phyloP scores from a whole-genome alignment of 2,113 vertebrate species.

The Athene cunicularia region DNA sequence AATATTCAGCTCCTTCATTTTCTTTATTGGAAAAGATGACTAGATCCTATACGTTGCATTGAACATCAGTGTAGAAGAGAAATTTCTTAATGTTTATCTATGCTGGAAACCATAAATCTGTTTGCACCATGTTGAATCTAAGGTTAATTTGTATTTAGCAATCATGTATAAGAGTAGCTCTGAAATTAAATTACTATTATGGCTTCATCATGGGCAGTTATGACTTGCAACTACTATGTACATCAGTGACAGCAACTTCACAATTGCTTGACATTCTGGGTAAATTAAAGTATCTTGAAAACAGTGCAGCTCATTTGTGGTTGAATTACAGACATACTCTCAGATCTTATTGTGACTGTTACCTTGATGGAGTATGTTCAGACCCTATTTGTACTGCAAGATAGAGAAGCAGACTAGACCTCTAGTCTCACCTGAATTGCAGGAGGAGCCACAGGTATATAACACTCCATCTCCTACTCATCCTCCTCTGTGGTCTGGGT shows the following conservation, averaged over 20 bases:
- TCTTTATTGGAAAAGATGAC: background rate
- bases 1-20: background rate
- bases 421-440: background rate
- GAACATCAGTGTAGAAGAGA: background rate
- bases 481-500: background rate
- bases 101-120: background rate
- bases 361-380: background rate
- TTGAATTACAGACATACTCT: background rate
- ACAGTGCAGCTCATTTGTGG: background rate
- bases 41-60: background rate
- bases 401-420: background rate
- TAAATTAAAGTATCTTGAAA: background rate
- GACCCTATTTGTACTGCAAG: background rate
- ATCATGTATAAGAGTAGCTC: background rate
- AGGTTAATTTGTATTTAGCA: background rate
- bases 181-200: background rate
- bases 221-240: background rate
- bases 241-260: background rate
- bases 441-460: background rate
- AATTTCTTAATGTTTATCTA: background rate
- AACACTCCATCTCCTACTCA: background rate
- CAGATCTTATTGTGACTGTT: background rate
- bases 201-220: background rate
- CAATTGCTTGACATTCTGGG: background rate
- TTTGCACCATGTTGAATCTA: background rate